phyloP scores from a whole-genome alignment of 2,797 vertebrate genomes.

The Neopelma chrysocephalum region DNA sequence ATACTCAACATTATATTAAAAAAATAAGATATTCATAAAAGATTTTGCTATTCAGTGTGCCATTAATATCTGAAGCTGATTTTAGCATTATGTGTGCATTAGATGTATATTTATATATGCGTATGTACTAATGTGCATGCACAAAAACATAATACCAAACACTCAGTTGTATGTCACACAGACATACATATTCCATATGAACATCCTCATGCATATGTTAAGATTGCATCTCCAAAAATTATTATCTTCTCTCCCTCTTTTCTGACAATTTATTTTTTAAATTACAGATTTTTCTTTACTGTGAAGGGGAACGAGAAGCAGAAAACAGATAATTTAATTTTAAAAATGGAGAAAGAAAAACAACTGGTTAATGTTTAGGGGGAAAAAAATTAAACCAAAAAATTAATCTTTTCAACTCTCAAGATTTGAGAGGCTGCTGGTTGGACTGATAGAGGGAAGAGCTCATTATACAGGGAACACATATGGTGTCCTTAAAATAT shows the following conservation, averaged over 20 bases:
- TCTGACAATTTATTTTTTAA: background rate
- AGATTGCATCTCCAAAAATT: background rate
- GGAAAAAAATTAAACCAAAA: background rate
- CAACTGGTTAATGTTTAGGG: background rate
- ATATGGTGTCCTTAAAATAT: conserved; percentile 57
- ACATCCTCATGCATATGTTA: background rate
- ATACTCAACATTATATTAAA: background rate
- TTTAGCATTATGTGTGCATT: background rate
- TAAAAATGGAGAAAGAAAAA: background rate
- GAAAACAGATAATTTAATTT: background rate
- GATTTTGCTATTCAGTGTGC: background rate
- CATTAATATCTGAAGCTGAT: background rate
- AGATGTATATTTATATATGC: background rate
- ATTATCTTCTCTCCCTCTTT: background rate
- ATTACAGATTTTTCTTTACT: background rate
- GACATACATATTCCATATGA: background rate
- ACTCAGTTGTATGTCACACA: background rate
- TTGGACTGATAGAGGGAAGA: background rate
- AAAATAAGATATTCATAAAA: background rate
- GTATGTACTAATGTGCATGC: fast-evolving
- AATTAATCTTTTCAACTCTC: conserved; percentile 4
- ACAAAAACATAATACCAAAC: background rate
- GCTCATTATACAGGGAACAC: conserved; percentile 40
- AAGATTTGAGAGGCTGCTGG: background rate
- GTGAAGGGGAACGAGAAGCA: background rate